Conservation (phyloP, 2,113 vertebrate species). For the Pongo abelii region DNA sequence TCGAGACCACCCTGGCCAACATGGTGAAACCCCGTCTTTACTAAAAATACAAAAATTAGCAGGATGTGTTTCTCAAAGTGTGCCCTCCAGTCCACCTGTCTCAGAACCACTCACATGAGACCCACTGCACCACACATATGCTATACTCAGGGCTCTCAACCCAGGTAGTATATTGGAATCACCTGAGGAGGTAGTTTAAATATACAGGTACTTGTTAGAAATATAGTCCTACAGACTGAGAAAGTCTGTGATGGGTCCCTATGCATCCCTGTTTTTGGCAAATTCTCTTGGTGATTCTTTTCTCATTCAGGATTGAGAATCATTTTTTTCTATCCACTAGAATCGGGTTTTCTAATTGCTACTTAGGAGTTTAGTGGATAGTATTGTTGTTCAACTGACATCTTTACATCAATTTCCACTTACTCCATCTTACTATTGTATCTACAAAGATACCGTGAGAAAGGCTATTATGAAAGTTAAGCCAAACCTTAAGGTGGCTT, state of each 20-base stretch:
- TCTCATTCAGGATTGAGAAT: background rate
- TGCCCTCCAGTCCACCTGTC: background rate
- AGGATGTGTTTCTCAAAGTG: background rate
- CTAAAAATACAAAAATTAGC: no score
- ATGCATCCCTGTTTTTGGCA: background rate
- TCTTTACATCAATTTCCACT: background rate
- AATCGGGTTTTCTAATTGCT: background rate
- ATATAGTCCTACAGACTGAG: background rate
- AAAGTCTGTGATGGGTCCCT: background rate
- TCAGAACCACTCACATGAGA: background rate
- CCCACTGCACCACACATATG: background rate
- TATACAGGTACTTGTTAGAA: background rate
- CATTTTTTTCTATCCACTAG: background rate
- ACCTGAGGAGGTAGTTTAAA: background rate
- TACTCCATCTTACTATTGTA: background rate
- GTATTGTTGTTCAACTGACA: background rate
- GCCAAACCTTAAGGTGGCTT: background rate
- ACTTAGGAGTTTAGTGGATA: background rate
- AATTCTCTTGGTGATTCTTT: background rate
- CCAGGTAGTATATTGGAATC: background rate
- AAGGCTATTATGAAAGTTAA: background rate
- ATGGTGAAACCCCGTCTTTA: no score
- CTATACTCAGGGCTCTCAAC: background rate
- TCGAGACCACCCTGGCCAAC: no score
- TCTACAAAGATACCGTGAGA: background rate